Base-by-base conservation (phyloP, 2,797 vertebrate species). In the Muscicapa striata region DNA sequence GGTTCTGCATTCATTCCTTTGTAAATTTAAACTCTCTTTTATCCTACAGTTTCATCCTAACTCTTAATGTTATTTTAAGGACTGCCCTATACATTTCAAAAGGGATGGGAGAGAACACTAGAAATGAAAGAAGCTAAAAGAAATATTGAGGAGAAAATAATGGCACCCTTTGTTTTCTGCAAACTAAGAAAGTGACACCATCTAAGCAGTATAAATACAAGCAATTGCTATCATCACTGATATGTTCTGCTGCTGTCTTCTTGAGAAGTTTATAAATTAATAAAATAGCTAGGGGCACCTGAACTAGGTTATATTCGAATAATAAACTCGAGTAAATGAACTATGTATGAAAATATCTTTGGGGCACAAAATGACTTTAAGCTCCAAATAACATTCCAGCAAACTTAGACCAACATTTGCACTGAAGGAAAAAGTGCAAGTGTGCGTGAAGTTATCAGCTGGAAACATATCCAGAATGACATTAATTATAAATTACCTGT, bases 281-380 rank as follows among this genome's bases (percentile, higher is more conserved):
- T 94, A 75, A 94, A 84, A 79, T 61, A 91, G 38, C 67, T 79
- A 91, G 55, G 10, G 83, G 84, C 76, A 89, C 45, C 55, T 91
- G 36, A 75, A 29, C 61, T 55, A 55, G 24, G 16, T 93, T 93
- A 46, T 81, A 82, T 87, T 79, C 70, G 48, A 95, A 88, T 82
- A 95, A 59, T 89, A 90, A 92, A 89, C 22, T 82, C 0, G 0
- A 86, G 58, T 85, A 82, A 92, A 90, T 62, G 74, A 90, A 86
- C 72, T 89, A 66, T 67, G 52, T 68, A 84, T 90, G 59, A 91
- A 94, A 95, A 95, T 93, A 89, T 92, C 87, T 95, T 91, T 59
- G 58, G 49, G 84, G 41, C 40, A 74, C 13, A 77, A 76, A 78
- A 82, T 84, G 5, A 81, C 73, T 89, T 21, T 46, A 55, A 78